A percentile compares a stretch with the other conserved stretches of the same genome.
Evolutionary conservation across 2,113 vertebrate genomes (phyloP).

Genomic region (Aphelocoma coerulescens): DNA sequence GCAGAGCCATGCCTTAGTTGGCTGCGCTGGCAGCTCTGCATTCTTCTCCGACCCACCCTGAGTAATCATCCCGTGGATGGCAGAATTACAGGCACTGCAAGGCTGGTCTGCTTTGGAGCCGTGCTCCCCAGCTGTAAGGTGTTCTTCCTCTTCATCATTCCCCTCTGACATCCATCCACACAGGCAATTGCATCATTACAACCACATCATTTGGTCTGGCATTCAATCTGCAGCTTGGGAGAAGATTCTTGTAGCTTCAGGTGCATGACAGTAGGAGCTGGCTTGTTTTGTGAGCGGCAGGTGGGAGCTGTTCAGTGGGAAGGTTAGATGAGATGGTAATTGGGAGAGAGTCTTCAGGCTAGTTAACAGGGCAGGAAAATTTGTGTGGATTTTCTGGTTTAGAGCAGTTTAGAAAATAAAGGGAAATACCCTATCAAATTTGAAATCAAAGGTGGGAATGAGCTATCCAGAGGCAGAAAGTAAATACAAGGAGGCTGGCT

Average conservation of each 20-base stretch:
- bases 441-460: not conserved
- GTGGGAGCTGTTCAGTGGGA: not conserved
- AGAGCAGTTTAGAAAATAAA: not conserved
- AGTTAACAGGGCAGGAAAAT: not conserved
- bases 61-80: not conserved
- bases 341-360: conserved; percentile 21
- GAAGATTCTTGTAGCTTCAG: conserved; percentile 25
- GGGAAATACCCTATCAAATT: not conserved
- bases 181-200: not conserved
- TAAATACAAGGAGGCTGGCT: not conserved
- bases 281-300: not conserved
- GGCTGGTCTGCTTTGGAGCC: not conserved
- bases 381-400: not conserved
- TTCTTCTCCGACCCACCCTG: accelerated
- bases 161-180: not conserved
- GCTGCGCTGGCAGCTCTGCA: not conserved
- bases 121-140: not conserved
- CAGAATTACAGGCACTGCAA: not conserved
- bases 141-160: not conserved
- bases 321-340: conserved; percentile 13
- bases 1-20: not conserved
- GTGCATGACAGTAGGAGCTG: conserved; percentile 21
- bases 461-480: not conserved
- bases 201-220: not conserved
- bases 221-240: not conserved